Evolutionary conservation across 1,140 invertebrate genomes (phyloP).

Genomic region (Drusus annulatus): DNA sequence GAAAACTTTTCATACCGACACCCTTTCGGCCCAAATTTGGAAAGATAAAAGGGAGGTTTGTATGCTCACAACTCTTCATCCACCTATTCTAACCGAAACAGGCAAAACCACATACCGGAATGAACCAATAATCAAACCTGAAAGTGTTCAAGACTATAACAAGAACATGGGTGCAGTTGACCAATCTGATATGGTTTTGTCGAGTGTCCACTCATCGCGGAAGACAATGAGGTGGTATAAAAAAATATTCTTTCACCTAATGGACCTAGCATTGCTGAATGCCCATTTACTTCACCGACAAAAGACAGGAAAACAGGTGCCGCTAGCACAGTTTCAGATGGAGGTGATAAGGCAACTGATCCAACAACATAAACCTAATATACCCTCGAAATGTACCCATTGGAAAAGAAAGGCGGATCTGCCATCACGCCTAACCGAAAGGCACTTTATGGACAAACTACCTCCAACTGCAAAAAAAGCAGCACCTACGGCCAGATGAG

Average conservation of each 20-base stretch:
- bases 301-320: constrained; percentile 40
- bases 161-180: constrained; percentile 59
- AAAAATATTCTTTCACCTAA: constrained; percentile 45
- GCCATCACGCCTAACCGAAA: constrained; percentile 44
- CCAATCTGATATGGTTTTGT: constrained; percentile 44
- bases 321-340: constrained; percentile 45
- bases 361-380: constrained; percentile 27
- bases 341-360: constrained; percentile 44
- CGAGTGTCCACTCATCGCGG: constrained; percentile 30
- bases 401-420: constrained; percentile 39
- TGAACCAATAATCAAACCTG: constrained; percentile 55
- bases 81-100: constrained; percentile 32
- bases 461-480: constrained; percentile 43
- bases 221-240: constrained; percentile 47
- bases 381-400: background rate
- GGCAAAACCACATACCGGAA: constrained; percentile 37
- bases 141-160: constrained; percentile 59
- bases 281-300: constrained; percentile 23
- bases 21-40: constrained; percentile 58
- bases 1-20: constrained; percentile 44
- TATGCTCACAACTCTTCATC: constrained; percentile 60
- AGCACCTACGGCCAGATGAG: constrained; percentile 1
- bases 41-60: constrained; percentile 57
- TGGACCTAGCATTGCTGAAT: constrained; percentile 48
- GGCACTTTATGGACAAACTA: constrained; percentile 45